Evolutionary conservation across 2,888 invertebrate species (phyloP).

Genomic region (Melitaea athalia): DNA sequence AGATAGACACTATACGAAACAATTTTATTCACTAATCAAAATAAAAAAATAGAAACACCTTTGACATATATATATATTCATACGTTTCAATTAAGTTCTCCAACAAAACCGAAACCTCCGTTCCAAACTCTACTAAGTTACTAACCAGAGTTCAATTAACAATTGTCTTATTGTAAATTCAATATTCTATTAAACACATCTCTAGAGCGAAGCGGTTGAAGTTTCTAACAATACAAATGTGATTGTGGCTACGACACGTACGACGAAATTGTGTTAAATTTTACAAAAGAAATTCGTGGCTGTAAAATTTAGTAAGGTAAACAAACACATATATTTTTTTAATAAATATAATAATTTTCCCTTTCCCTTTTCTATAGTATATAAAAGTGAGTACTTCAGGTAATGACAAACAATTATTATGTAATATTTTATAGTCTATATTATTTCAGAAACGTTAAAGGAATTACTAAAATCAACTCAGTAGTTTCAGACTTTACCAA

Average conservation of each 20-base stretch:
- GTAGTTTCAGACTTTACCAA: no score
- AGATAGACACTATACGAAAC: no score
- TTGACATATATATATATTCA: no score
- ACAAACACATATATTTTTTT: background rate
- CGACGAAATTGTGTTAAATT: background rate
- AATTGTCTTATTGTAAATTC: conserved; percentile 18
- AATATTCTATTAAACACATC: conserved; percentile 17
- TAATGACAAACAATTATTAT: no score
- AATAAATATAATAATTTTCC: background rate
- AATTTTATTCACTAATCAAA: no score
- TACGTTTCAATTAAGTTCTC: background rate
- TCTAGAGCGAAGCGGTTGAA: conserved; percentile 15
- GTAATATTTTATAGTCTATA: no score
- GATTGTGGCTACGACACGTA: conserved; percentile 9
- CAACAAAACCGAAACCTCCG: background rate
- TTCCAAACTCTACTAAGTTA: background rate
- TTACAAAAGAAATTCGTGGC: background rate
- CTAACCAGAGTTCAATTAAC: conserved; percentile 8
- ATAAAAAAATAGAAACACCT: no score
- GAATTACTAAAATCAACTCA: no score
- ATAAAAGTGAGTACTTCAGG: no score
- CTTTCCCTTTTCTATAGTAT: no score
- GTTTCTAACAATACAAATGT: conserved; percentile 11
- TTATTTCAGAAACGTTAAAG: no score
- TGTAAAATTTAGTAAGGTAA: background rate